Evolutionary conservation across 2,888 invertebrate genomes (phyloP).

Genomic region (Torymus tubicola): DNA sequence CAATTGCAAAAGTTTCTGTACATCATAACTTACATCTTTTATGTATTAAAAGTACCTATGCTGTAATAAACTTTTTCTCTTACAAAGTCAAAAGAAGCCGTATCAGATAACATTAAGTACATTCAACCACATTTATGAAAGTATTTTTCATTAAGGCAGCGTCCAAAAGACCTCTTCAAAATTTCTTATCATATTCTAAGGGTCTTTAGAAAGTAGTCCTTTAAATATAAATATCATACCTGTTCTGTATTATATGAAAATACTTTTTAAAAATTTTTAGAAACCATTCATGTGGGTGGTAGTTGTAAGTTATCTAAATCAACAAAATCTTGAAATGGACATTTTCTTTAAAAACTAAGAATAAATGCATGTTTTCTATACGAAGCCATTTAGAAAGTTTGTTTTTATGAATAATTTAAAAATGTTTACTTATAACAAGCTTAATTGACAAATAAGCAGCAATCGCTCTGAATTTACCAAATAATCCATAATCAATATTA

Average conservation of each 20-base stretch:
- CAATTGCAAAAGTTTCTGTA: no score
- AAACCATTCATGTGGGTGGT: background rate
- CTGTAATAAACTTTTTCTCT: no score
- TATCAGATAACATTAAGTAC: background rate
- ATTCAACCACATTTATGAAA: background rate
- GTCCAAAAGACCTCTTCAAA: slow-evolving; percentile 17
- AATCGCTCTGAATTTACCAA: background rate
- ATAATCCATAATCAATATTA: slow-evolving; percentile 17
- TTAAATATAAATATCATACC: background rate
- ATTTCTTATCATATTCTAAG: slow-evolving; percentile 23
- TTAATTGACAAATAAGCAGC: background rate
- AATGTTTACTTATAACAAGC: background rate
- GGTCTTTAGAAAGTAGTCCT: slow-evolving; percentile 27
- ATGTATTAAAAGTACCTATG: no score
- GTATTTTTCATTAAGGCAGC: slow-evolving; percentile 23
- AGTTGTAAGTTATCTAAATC: background rate
- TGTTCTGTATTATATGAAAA: background rate
- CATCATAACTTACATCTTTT: no score
- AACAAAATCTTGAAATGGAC: no score
- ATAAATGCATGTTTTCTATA: no score
- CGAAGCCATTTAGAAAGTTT: no score
- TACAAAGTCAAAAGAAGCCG: no score
- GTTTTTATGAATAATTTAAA: background rate
- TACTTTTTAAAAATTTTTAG: slow-evolving; percentile 1
- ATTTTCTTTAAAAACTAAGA: no score